Evolutionary conservation across 2,797 vertebrate genomes (phyloP).

Genomic region (Schizopygopsis malacanthus): DNA sequence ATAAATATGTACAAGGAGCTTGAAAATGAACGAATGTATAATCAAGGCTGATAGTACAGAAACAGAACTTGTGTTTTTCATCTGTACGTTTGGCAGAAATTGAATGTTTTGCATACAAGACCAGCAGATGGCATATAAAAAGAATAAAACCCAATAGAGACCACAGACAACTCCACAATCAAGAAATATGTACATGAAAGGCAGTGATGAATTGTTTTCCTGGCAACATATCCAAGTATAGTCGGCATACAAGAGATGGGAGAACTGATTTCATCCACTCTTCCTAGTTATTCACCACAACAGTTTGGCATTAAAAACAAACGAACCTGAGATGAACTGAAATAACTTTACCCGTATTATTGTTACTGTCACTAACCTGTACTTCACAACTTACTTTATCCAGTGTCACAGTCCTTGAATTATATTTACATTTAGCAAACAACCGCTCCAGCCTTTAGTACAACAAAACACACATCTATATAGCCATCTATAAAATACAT

Average conservation of each 20-base stretch:
- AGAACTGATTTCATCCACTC: conserved; percentile 25
- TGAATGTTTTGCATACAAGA: conserved; percentile 55
- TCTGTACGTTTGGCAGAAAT: conserved; percentile 50
- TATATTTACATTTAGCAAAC: conserved; percentile 54
- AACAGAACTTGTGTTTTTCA: conserved; percentile 43
- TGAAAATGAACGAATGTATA: conserved; percentile 49
- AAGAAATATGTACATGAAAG: conserved; percentile 48
- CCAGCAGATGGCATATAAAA: conserved; percentile 45
- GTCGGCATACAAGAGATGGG: neutral
- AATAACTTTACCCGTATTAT: conserved; percentile 58
- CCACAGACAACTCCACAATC: conserved; percentile 29
- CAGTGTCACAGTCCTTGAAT: conserved; percentile 30
- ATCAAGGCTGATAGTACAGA: conserved; percentile 43
- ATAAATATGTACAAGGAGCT: conserved; percentile 53
- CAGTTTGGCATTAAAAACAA: conserved; percentile 45
- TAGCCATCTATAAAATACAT: conserved; percentile 56
- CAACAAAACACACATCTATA: conserved; percentile 54
- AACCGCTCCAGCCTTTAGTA: conserved; percentile 45
- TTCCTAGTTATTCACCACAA: conserved; percentile 41
- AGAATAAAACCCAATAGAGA: conserved; percentile 5
- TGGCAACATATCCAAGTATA: conserved; percentile 29
- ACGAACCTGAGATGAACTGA: conserved; percentile 61
- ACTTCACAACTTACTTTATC: conserved; percentile 37
- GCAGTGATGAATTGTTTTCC: conserved; percentile 32
- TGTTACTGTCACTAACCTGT: conserved; percentile 48